Evolutionary conservation across 1,140 invertebrate species (phyloP).

Genomic region (Zeugodacus cucurbitae): DNA sequence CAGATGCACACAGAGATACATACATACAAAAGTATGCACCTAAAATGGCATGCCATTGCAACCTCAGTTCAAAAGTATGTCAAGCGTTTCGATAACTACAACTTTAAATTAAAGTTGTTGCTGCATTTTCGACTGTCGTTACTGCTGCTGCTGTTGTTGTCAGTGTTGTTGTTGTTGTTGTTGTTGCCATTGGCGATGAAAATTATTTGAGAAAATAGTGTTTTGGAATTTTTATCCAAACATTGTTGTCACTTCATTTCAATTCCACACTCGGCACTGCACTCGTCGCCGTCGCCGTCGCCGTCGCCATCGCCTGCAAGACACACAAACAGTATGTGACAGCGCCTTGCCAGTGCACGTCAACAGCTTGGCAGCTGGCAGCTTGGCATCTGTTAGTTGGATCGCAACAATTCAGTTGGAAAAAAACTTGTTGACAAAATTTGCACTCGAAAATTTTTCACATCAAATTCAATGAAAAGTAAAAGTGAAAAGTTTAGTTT

Average conservation of each 20-base stretch:
- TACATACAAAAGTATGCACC: neutral
- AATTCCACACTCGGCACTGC: neutral
- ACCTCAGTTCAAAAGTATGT: slow-evolving; percentile 29
- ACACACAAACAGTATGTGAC: neutral
- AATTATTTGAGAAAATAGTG: slow-evolving; percentile 35
- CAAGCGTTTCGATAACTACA: slow-evolving; percentile 28
- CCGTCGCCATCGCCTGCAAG: neutral
- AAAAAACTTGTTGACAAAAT: slow-evolving; percentile 34
- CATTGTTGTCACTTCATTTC: slow-evolving; percentile 38
- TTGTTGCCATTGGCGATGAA: slow-evolving; percentile 16
- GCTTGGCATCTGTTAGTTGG: neutral
- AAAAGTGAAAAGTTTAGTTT: slow-evolving; percentile 27
- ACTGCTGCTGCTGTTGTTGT: neutral
- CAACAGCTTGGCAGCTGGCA: neutral
- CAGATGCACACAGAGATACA: neutral
- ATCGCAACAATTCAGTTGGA: slow-evolving; percentile 16
- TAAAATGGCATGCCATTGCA: neutral
- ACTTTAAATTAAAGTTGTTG: slow-evolving; percentile 38
- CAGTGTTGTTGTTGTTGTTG: neutral
- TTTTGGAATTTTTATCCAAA: slow-evolving; percentile 34
- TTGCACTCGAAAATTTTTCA: slow-evolving; percentile 38
- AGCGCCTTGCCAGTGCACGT: too few relatives aligned
- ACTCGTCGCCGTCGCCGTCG: neutral
- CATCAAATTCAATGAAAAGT: slow-evolving; percentile 36
- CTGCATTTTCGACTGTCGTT: neutral